These are phyloP conservation scores for Esox niger DNA, from an alignment of 2,113 vertebrate genomes.

Conservation along the genomic window DNA sequence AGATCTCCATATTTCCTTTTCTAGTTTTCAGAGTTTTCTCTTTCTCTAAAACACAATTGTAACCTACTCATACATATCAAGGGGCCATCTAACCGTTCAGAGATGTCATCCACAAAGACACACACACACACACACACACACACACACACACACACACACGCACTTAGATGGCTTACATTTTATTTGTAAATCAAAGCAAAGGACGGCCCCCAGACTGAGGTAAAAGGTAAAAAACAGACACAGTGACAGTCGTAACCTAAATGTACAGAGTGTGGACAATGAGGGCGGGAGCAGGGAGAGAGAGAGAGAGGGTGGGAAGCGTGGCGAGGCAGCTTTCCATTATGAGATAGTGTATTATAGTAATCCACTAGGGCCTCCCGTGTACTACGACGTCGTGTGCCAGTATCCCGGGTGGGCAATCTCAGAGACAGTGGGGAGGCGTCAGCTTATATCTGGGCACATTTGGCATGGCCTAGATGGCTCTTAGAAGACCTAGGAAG, in stretches of 20 bases:
- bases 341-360: slow-evolving; percentile 75
- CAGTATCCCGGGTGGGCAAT: slow-evolving; percentile 80
- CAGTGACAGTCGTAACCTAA: slow-evolving; percentile 59
- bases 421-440: slow-evolving; percentile 78
- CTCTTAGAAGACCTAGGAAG: slow-evolving; percentile 69
- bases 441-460: slow-evolving; percentile 77
- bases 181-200: neutral
- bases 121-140: neutral
- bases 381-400: slow-evolving; percentile 71
- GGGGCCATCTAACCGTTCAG: too few relatives aligned
- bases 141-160: neutral
- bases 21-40: too few relatives aligned
- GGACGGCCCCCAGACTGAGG: neutral
- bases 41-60: too few relatives aligned
- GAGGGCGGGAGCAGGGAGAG: slow-evolving; percentile 61
- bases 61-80: too few relatives aligned
- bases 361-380: slow-evolving; percentile 75
- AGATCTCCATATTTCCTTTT: too few relatives aligned
- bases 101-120: neutral
- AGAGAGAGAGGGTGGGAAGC: slow-evolving; percentile 61
- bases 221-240: slow-evolving; percentile 42
- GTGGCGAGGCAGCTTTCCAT: slow-evolving; percentile 71
- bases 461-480: slow-evolving; percentile 81
- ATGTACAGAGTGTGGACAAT: slow-evolving; percentile 68
- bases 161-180: neutral